Base-by-base conservation (phyloP, 1,140 invertebrate genomes). In the Leptonema lineaticorne region DNA sequence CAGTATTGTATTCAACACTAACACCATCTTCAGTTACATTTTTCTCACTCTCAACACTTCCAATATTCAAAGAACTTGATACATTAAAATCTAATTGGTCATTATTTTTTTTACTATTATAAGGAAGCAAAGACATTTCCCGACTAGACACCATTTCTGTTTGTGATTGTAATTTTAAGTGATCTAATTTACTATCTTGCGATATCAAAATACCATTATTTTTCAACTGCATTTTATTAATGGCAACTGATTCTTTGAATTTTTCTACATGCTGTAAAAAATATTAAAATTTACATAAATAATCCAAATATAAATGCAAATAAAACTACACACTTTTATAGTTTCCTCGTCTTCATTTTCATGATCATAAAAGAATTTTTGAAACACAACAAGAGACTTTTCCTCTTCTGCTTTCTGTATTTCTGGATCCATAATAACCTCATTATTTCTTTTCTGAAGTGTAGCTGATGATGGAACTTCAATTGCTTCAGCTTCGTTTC, bases 401-500 rank as follows among this genome's bases (percentile, higher is more conserved):
- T 70, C 69, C 24, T 76, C 75, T 1, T 26, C 50, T 0, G 2
- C 33, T 72, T 27, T 76, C 29, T 58, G 24, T n/a, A 50, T 11
- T 30, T 50, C 22, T 50, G 29, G 20, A 41, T 57, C 67, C 7
- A 30, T 37, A 22, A 46, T 7, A 18, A 63, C 41, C 14, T 46
- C 67, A 20, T 9, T n/a, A 53, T 26, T 41, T 26, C 29, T 64
- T 20, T 64, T 64, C 14, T 64, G 30, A 2, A 6, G n/a, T 22
- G 1, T 14, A 41, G 20, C 20, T 7, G n/a, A 20, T 16, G 41
- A 28, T 50, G 86, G 85, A 63, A 89, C 80, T 72, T 94, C 92
- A 0, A 94, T 85, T 0, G 92, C 92, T 79, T 94, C 92, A 0
- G 92, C 93, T 33, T 92, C 86, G 78, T 93, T 92, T 26, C 92